Evolutionary conservation across 2,113 vertebrate genomes (phyloP), one percentile per base, ranked within the genome.

Genomic region (Dipodomys ordii): DNA sequence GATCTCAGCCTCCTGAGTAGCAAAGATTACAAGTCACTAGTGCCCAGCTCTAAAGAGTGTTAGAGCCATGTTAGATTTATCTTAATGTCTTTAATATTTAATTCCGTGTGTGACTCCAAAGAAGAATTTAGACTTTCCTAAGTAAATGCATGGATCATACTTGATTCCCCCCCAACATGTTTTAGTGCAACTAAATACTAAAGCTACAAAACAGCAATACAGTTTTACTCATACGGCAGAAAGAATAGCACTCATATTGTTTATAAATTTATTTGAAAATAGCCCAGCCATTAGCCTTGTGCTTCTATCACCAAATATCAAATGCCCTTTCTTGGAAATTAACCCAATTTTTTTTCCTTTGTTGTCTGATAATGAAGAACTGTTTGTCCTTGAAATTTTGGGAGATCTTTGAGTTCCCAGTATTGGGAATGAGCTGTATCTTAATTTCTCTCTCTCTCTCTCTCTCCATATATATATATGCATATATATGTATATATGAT

Each of bases 201-300:
- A 39, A 35, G 23, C 16, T 46, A 13, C 44, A 87, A 76, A 27
- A 71, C 65, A 77, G 7, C 7, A 93, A 68, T 28, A 65, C 32
- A 84, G 87, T 32, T 82, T 60, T 46, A 62, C 3, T 74, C 90
- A 9, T 1, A 76, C 35, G 46, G 7, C 3, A 44, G 28, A 64
- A 19, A 79, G 16, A 91, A 69, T n/a, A 62, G n/a, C 28, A 46
- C 18, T 6, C 20, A 18, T 85, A n/a, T 15, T 30, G 44, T 2
- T 25, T 71, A 60, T 69, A 67, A 67, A 62, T 92, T 67, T 92
- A 76, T 88, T 53, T 83, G 74, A 46, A 78, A 89, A 87, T 76
- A 62, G 18, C 30, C 23, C 32, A 69, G 53, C 25, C 39, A 28
- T 23, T 93, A 39, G 23, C 22, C 44, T 76, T 91, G 5, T 32